Conservation (phyloP, 2,888 invertebrate genomes). For the Pristionchus mayeri region DNA sequence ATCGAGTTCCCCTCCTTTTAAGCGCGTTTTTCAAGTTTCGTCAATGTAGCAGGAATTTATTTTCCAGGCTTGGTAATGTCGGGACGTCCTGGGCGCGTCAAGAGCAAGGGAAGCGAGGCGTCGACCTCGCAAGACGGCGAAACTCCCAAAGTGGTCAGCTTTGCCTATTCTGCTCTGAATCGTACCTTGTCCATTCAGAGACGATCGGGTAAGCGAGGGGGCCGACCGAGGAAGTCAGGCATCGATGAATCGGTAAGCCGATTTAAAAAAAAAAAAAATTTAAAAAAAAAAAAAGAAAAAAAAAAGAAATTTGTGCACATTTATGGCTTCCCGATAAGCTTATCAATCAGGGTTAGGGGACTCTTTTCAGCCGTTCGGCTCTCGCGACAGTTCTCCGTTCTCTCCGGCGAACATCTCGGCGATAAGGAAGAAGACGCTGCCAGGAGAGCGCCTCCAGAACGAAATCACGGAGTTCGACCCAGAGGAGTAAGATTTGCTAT, state of each 20-base stretch:
- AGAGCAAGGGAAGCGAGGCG: slow-evolving; percentile 24
- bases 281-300: too few species aligned
- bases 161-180: not conserved
- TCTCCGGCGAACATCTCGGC: not conserved
- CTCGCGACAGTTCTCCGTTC: slow-evolving; percentile 19
- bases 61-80: not conserved
- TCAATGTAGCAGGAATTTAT: too few species aligned
- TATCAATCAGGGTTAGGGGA: too few species aligned
- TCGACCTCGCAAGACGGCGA: slow-evolving; percentile 32
- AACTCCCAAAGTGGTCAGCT: not conserved
- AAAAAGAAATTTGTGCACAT: too few species aligned
- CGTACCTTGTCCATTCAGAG: not conserved
- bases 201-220: not conserved
- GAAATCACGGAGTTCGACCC: not conserved
- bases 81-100: not conserved
- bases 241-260: slow-evolving; percentile 8
- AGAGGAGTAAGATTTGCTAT: slow-evolving; percentile 1
- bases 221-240: slow-evolving; percentile 17
- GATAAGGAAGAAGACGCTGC: not conserved
- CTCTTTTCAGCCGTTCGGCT: not conserved
- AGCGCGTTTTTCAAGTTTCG: too few species aligned
- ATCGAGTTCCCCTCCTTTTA: not conserved
- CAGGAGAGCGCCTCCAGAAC: not conserved
- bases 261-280: too few species aligned
- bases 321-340: too few species aligned